Conservation (phyloP, 2,797 vertebrate genomes). For the Remorina albescens region DNA sequence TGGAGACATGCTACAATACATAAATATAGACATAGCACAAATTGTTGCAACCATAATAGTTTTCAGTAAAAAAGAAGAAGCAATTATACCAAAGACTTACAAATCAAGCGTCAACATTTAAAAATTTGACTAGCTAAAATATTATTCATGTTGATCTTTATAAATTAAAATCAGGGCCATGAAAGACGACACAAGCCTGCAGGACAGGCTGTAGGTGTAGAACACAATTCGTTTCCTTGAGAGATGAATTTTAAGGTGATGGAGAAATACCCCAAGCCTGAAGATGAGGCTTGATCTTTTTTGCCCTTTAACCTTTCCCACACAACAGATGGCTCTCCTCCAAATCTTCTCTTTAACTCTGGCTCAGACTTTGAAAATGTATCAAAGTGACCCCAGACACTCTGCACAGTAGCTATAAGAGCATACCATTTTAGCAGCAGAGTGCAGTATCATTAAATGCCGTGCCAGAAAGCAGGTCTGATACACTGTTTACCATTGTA, state of each 20-base stretch:
- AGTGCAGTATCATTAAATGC: slow-evolving; percentile 47
- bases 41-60: too few species aligned
- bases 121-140: too few species aligned
- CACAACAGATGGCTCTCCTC: slow-evolving; percentile 10
- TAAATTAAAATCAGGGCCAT: too few species aligned
- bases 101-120: too few species aligned
- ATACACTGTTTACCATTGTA: slow-evolving; percentile 31
- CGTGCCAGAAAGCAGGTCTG: slow-evolving; percentile 46
- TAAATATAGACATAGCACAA: neutral
- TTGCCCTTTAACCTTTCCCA: slow-evolving; percentile 22
- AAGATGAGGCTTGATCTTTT: slow-evolving; percentile 17
- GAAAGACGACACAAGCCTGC: neutral
- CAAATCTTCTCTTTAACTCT: slow-evolving; percentile 13
- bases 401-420: slow-evolving; percentile 2
- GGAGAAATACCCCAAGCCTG: slow-evolving; percentile 17
- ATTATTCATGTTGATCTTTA: too few species aligned
- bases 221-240: neutral
- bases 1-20: neutral
- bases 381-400: slow-evolving; percentile 34
- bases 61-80: too few species aligned
- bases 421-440: slow-evolving; percentile 23
- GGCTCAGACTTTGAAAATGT: slow-evolving; percentile 10
- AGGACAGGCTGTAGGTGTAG: slow-evolving; percentile 1
- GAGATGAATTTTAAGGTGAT: slow-evolving; percentile 11
- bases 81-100: too few species aligned